Conservation (phyloP, 2,888 invertebrate genomes). For the Cephus pygmeus region DNA sequence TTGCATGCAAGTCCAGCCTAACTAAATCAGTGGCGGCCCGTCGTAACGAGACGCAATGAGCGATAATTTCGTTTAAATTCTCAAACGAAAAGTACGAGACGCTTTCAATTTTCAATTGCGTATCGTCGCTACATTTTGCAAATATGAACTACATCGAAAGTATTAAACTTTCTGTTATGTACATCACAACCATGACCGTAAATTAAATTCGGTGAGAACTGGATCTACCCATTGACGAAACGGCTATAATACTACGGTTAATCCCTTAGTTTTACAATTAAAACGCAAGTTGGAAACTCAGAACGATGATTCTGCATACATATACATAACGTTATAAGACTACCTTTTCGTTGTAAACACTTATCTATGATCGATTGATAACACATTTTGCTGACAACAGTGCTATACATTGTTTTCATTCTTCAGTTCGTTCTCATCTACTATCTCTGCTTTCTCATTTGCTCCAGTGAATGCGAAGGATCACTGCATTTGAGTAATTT, state of each 20-base stretch:
- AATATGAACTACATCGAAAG: background rate
- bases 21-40: background rate
- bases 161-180: conserved; percentile 31
- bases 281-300: background rate
- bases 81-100: background rate
- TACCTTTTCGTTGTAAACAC: background rate
- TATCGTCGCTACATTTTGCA: background rate
- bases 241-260: background rate
- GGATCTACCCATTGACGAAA: background rate
- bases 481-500: conserved; percentile 12
- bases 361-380: background rate
- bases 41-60: background rate
- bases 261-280: background rate
- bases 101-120: background rate
- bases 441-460: no score
- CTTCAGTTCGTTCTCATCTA: no score
- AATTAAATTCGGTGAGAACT: conserved; percentile 36
- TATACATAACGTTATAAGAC: background rate
- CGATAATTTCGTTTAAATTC: background rate
- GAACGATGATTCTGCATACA: background rate
- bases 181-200: conserved; percentile 56
- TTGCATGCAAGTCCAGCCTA: conserved; percentile 21
- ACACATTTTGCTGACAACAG: background rate
- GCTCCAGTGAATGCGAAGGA: no score
- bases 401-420: background rate